Conservation (phyloP, 2,113 vertebrate genomes). For the Lophochroa leadbeateri region DNA sequence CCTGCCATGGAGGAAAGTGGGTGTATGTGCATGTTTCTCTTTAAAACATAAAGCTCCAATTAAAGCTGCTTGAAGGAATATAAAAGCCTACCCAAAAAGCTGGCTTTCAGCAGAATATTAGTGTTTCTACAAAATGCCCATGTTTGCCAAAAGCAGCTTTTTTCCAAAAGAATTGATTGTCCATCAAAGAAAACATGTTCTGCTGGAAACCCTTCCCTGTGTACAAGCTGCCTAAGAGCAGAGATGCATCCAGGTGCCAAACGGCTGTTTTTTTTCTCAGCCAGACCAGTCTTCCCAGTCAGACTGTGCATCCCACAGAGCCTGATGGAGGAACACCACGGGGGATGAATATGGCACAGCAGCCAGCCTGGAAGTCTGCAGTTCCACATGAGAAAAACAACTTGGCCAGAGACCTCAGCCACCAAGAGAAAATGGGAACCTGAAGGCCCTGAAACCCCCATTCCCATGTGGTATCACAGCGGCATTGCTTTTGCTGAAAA, state of each 20-base stretch:
- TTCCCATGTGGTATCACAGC: not conserved
- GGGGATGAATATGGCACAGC: accelerated
- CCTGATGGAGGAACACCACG: accelerated
- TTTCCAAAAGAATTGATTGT: not conserved
- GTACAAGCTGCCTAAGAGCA: not conserved
- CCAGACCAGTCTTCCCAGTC: not conserved
- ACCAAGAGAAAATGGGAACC: not conserved
- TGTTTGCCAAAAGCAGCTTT: not conserved
- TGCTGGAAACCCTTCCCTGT: not conserved
- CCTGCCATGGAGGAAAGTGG: not conserved
- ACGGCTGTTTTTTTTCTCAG: accelerated
- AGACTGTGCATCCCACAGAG: not conserved
- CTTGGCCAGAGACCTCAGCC: not conserved
- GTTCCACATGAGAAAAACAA: not conserved
- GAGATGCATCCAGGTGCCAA: not conserved
- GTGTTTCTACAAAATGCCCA: not conserved
- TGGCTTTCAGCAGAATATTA: not conserved
- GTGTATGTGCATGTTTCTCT: not conserved
- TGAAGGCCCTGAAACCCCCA: not conserved
- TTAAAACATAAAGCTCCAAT: not conserved
- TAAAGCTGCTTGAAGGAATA: not conserved
- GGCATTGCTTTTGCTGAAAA: not conserved
- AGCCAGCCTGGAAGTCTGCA: not conserved
- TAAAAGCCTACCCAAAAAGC: not conserved
- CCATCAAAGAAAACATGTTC: not conserved